Evolutionary conservation across 2,113 vertebrate genomes (phyloP), one percentile per base, ranked within the genome.

Genomic region (Tautogolabrus adspersus): DNA sequence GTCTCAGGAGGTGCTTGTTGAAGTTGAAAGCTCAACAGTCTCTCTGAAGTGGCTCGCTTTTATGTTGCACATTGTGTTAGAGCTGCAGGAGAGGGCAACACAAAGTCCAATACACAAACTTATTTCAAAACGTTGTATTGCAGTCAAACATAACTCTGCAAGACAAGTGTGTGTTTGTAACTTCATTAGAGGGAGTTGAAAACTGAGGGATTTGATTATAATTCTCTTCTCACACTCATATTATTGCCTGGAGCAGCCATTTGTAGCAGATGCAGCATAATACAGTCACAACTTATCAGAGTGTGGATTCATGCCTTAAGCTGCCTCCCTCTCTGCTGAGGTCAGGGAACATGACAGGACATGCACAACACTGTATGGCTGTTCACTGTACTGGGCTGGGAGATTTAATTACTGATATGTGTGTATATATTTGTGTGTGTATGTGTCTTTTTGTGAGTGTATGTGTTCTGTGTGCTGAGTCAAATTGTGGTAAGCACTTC

Each of bases 31-130:
- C 88, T 89, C 92, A 87, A 89, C 86, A 79, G 64, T 82, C 79
- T 86, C 87, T 93, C 78, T 94, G 93, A 92, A 94, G 91, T 91
- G 93, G 89, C 86, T 64, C 42, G 68, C 91, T 92, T 93, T 93
- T 65, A 92, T 93, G 91, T 88, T 88, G 84, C 87, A 81, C 82
- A 76, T 81, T 85, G 67, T 83, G 82, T 80, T 74, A 66, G 78
- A 68, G 85, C 81, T 77, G 80, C 38, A 85, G 75, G 70, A 83
- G 74, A 74, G 66, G 58, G 44, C 81, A 85, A 66, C 75, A 44
- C 78, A 52, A 51, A 81, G 68, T 73, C 79, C 77, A 79, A 73
- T 57, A 79, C 63, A 83, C 75, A 71, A 80, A 81, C 58, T 75
- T 81, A 12, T 90, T 84, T 88, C 75, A 82, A 87, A 81, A 70